These are phyloP conservation scores for Ochropleura plecta DNA, from an alignment of 2,888 invertebrate species.

Conservation along the genomic window DNA sequence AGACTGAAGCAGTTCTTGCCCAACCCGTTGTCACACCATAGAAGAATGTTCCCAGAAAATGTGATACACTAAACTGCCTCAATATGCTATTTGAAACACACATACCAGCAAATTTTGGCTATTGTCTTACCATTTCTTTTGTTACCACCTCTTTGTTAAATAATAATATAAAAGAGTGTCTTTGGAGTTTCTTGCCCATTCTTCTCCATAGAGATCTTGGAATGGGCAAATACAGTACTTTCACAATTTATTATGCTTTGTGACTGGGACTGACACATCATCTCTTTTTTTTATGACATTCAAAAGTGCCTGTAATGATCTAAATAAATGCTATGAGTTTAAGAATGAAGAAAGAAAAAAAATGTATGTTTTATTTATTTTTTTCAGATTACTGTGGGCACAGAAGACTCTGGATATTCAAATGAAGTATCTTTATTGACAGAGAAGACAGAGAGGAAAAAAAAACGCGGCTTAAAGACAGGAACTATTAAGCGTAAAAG, in stretches of 20 bases:
- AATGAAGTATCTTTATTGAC: conserved; percentile 12
- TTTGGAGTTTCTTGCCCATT: too few relatives aligned
- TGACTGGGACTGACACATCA: too few relatives aligned
- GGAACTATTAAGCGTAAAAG: conserved; percentile 46
- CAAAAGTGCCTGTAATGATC: too few relatives aligned
- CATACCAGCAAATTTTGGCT: not conserved
- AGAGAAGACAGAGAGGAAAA: conserved; percentile 18
- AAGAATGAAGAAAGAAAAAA: too few relatives aligned
- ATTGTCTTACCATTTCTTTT: not conserved
- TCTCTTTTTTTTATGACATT: too few relatives aligned
- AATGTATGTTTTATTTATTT: not conserved
- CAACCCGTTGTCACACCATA: not conserved
- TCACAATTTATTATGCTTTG: too few relatives aligned
- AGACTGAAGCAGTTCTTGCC: not conserved
- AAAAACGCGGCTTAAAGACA: conserved; percentile 52
- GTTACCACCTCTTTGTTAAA: not conserved
- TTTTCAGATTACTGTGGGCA: conserved; percentile 33
- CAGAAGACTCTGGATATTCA: conserved; percentile 16
- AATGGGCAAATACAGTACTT: too few relatives aligned
- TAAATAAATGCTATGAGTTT: too few relatives aligned
- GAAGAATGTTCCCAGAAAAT: not conserved
- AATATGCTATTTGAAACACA: not conserved
- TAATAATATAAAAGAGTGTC: not conserved
- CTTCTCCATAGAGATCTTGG: too few relatives aligned
- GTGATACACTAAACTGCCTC: not conserved